These are phyloP conservation scores for Drosophila kokeensis DNA, from an alignment of 2,888 invertebrate genomes.

Conservation along the genomic window DNA sequence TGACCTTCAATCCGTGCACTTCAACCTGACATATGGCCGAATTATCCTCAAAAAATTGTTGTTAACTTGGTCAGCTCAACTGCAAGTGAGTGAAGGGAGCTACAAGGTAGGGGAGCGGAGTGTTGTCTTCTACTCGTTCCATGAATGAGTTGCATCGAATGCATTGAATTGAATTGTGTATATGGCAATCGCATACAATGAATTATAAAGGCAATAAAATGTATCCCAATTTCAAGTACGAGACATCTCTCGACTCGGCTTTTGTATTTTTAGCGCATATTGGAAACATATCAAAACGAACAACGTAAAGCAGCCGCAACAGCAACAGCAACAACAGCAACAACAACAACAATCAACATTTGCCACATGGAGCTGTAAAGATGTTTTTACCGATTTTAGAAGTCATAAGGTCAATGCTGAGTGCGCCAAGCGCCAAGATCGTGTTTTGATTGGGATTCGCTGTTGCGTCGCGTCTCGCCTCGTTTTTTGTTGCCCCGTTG, in stretches of 20 bases:
- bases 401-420: constrained; percentile 83
- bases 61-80: constrained; percentile 36
- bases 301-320: constrained; percentile 39
- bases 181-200: constrained; percentile 45
- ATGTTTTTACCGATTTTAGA: constrained; percentile 83
- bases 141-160: constrained; percentile 40
- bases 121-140: constrained; percentile 25
- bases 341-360: constrained; percentile 48
- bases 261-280: constrained; percentile 70
- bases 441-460: constrained; percentile 72
- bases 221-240: constrained; percentile 78
- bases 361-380: constrained; percentile 79
- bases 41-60: constrained; percentile 54
- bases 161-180: constrained; percentile 43
- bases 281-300: constrained; percentile 53
- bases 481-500: constrained; percentile 36
- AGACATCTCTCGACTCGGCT: constrained; percentile 60
- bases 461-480: constrained; percentile 15
- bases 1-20: constrained; percentile 56
- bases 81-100: constrained; percentile 23
- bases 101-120: neutral
- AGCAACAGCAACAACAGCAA: constrained; percentile 34
- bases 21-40: constrained; percentile 60
- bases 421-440: constrained; percentile 72
- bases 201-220: constrained; percentile 64